A percentile compares a stretch with the other conserved stretches of the same genome.
Evolutionary conservation across 64 coral and sea anemone species (phyloP).

Genomic region (Orbicella faveolata): DNA sequence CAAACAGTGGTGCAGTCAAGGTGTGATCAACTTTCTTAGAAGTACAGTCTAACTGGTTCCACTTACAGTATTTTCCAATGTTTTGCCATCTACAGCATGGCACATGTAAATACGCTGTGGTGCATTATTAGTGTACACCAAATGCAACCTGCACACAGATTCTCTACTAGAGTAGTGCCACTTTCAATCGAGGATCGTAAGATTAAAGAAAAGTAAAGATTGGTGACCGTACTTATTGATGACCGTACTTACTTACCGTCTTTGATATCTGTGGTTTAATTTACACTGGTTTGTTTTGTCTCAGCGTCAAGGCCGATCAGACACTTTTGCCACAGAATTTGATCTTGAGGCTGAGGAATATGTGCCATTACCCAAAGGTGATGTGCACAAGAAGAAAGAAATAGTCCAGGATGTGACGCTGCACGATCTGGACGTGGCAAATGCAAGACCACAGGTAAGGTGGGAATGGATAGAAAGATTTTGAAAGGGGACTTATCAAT

Average conservation of each 20-base stretch:
- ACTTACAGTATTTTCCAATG: background rate
- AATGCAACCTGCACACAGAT: no score
- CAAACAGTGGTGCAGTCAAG: constrained; percentile 99
- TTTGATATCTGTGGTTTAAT: background rate
- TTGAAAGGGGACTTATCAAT: no score
- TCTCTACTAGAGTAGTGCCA: no score
- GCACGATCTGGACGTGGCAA: constrained; percentile 97
- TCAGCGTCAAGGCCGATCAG: constrained; percentile 96
- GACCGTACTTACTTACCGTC: no score
- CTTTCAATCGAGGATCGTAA: no score
- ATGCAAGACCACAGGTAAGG: constrained; percentile 95
- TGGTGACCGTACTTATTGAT: no score
- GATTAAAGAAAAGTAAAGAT: no score
- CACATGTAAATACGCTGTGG: no score
- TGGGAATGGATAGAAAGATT: background rate
- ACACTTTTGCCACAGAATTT: constrained; percentile 99
- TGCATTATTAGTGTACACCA: no score
- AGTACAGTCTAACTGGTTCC: background rate
- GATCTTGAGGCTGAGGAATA: constrained; percentile 98
- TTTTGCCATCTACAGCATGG: no score
- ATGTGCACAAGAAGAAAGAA: constrained; percentile 99
- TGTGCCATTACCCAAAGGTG: constrained; percentile 96
- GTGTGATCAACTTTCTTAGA: constrained; percentile 13
- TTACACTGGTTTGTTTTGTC: constrained; percentile 9
- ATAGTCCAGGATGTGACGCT: constrained; percentile 98